Percentiles rank a stretch among this genome's conserved stretches.
These are phyloP conservation scores for Alcedo quadribrachys DNA, from an alignment of 2,797 vertebrate species.

Conservation along the genomic window DNA sequence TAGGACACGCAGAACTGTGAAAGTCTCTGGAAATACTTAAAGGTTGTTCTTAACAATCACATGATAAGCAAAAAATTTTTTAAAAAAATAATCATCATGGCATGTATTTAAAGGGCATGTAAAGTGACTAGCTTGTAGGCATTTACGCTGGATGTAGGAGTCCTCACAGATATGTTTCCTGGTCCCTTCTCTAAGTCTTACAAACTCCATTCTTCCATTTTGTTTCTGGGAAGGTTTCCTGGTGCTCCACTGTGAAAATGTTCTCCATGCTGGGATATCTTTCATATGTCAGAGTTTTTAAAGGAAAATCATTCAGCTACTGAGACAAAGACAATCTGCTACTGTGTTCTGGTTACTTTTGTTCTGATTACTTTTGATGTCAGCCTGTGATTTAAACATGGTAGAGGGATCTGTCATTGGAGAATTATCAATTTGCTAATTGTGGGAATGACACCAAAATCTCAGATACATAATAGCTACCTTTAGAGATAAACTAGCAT, in stretches of 20 bases:
- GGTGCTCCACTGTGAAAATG: neutral
- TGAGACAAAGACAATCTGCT: neutral
- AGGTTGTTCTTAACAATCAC: neutral
- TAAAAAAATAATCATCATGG: neutral
- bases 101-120: neutral
- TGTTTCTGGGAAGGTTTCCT: neutral
- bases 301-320: neutral
- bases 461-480: neutral
- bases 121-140: neutral
- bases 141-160: neutral
- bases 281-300: neutral
- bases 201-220: neutral
- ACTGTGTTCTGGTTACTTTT: neutral
- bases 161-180: neutral
- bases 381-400: neutral
- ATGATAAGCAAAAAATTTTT: neutral
- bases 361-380: neutral
- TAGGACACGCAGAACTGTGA: neutral
- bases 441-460: neutral
- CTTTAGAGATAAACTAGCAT: neutral
- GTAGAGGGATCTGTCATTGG: constrained; percentile 2
- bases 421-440: constrained; percentile 24
- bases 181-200: neutral
- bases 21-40: neutral
- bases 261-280: neutral